Base-by-base conservation (phyloP, 2,797 vertebrate genomes). In the Borostomias antarcticus region DNA sequence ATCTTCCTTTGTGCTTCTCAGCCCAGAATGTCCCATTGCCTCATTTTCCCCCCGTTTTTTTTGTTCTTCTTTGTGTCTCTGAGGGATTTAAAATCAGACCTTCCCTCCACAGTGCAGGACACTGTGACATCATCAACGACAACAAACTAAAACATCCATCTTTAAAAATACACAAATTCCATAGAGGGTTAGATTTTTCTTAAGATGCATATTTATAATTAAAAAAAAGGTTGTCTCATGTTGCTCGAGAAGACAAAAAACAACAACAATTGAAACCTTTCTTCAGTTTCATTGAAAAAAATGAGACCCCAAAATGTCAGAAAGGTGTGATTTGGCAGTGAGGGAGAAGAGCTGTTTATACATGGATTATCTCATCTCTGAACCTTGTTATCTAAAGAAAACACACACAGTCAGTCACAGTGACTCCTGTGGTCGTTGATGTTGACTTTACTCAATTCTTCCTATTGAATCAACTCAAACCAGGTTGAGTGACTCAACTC, bases 51-150 rank as follows among this genome's bases (percentile, higher is more conserved):
- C 13, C 1, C 53, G n/a, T n/a, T n/a, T n/a, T 37, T 6, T 8
- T 2, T 10, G 37, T 40, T 3, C 37, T 43, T 5, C 13, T 43
- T 15, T 33, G 79, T 73, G 13, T 2, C 19, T 29, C 1, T 15
- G 28, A 7, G 2, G 47, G 35, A 74, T 72, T 77, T 75, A 71
- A 56, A n/a, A 73, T 82, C 75, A 85, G 84, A 86, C 86, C 86
- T 83, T 66, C 58, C 76, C 64, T 78, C 58, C 75, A 81, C 78
- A 90, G 81, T 78, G 81, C 82, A 81, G 83, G 77, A 86, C 78
- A 75, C 83, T 76, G 80, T 69, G 74, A 85, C 80, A 75, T 53
- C 54, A 53, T 74, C 5, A 25, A 81, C 59, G 66, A 75, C n/a
- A n/a, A 73, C 58, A 73, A n/a, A 21, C 17, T 4, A 23, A 23